phyloP scores from a whole-genome alignment of 2,113 vertebrate genomes.

The Meleagris gallopavo region DNA sequence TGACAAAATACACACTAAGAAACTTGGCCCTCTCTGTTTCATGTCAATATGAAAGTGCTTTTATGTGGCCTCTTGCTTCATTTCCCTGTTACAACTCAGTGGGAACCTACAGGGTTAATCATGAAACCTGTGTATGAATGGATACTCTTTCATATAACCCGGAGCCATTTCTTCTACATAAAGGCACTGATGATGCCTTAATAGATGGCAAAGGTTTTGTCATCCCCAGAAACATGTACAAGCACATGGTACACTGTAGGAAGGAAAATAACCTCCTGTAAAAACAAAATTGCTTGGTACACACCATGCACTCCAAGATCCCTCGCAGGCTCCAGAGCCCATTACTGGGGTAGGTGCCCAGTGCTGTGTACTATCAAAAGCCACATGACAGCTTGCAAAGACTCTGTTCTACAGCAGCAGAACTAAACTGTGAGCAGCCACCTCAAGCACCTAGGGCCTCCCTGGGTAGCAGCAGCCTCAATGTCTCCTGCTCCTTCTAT shows the following conservation, averaged over 20 bases:
- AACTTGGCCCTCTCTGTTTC: conserved; percentile 60
- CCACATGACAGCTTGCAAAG: not conserved
- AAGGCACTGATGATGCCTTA: not conserved
- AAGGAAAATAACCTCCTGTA: not conserved
- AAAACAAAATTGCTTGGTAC: not conserved
- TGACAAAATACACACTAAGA: conserved; percentile 69
- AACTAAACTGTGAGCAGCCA: accelerated
- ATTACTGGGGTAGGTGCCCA: accelerated
- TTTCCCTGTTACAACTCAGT: conserved; percentile 47
- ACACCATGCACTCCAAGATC: not conserved
- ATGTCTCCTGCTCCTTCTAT: accelerated
- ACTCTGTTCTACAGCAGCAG: not conserved
- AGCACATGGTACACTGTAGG: not conserved
- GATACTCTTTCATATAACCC: conserved; percentile 56
- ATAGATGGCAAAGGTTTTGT: conserved; percentile 8
- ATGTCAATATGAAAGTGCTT: conserved; percentile 65
- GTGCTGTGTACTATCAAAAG: not conserved
- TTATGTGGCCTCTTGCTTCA: conserved; percentile 68
- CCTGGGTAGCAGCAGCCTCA: not conserved
- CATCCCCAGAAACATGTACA: not conserved
- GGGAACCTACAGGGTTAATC: conserved; percentile 71
- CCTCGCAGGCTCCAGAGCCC: not conserved
- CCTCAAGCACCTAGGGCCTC: not conserved
- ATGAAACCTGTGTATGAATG: conserved; percentile 57
- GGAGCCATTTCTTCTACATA: conserved; percentile 60